Evolutionary conservation across 2,113 vertebrate genomes (phyloP), one percentile per base, ranked within the genome.

Genomic region (Paracanthobrama guichenoti): DNA sequence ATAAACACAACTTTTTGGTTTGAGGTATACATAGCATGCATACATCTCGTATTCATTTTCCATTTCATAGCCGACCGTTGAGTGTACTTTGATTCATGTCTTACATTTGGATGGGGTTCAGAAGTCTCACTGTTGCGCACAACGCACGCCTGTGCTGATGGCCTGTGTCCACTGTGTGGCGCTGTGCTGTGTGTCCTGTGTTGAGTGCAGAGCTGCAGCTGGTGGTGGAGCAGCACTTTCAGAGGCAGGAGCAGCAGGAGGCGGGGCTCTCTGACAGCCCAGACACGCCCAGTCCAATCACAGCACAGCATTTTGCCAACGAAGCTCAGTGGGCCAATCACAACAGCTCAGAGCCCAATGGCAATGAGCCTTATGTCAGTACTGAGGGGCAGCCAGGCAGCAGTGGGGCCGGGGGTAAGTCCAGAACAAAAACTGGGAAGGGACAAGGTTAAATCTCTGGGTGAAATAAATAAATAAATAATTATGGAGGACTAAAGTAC

Each of bases 191-290:
- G 62, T 85, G 67, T 67, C 57, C 53, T 86, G 59, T 79, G 71
- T 80, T 78, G 86, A 84, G 71, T 24, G 35, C 92, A 95, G 94
- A 93, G 78, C 88, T 94, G 67, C 92, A 94, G 87, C 62, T 89
- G 83, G 92, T 88, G 90, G 90, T 91, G 91, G 93, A 93, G 90
- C 94, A 93, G 81, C 92, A 93, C 79, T 88, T 88, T 87, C 89
- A 89, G 83, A 88, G 80, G 85, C 86, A 89, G 73, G 89, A 88
- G 82, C 88, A 93, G 31, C 86, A 88, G 87, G 93, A 92, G 87
- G 88, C 86, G 84, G 90, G 90, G 83, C 81, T 74, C 53, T 91
- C 90, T 88, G 92, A 93, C 76, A 90, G 91, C 87, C 92, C 92
- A 85, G 81, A 84, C 85, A 87, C 93, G 88, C 88, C 92, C 84